Base-by-base conservation (phyloP, 2,113 vertebrate genomes). In the Laterallus jamaicensis region DNA sequence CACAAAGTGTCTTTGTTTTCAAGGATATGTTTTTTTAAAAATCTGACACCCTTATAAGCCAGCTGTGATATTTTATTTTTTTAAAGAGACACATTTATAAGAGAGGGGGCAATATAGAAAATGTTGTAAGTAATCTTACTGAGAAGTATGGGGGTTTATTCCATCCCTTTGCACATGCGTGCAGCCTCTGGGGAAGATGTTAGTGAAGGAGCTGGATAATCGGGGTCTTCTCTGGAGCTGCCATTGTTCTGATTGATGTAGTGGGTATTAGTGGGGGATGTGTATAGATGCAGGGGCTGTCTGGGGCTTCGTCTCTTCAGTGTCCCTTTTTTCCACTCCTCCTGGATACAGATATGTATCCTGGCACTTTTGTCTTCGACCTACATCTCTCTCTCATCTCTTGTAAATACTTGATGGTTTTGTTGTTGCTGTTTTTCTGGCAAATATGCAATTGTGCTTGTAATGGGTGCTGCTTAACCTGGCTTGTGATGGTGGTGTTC, bases 1-100 rank as follows among this genome's bases (percentile, higher is more conserved):
- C 42, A 94, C 82, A 95, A 73, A 84, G 80, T 71, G 59, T 68
- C 90, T 95, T 96, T 95, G 77, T 96, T 86, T 96, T 93, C 80
- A 90, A 56, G 47, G 82, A 50, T 95, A 8, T 82, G 18, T 29
- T 35, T 14, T 71, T 42, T 56, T 71, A 9, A 82, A 84, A 82
- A 84, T 64, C 71, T 79, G 81, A 82, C 55, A 93, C 50, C 60
- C 50, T 79, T 77, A 63, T 18, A 92, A 93, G 63, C 47, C 76
- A 91, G 74, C 91, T 93, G 93, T 67, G 70, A n/a, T 92, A n/a
- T 60, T 32, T 83, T 49, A 49, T 49, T 49, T 44, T 69, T 79
- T 76, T 35, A 7, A 7, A 28, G 91, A 86, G 83, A 40, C 35
- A 66, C 24, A 15, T 82, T 86, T 90, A 16, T 68, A 83, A 85